phyloP scores from a whole-genome alignment of 1,140 invertebrate species.

The Drosophila quadrilineata region DNA sequence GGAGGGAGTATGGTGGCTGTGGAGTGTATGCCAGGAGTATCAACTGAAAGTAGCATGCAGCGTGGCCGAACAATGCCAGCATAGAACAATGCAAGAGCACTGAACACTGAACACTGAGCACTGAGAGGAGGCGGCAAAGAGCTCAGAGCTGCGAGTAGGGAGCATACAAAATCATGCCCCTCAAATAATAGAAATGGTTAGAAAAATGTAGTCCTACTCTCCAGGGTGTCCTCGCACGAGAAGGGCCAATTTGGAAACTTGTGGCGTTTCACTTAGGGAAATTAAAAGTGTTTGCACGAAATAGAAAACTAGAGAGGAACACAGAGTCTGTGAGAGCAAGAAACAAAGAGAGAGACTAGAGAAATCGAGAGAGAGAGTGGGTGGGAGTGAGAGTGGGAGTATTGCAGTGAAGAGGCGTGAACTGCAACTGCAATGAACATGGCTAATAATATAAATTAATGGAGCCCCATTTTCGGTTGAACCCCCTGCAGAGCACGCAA shows the following conservation, averaged over 20 bases:
- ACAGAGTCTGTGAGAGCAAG: too few species aligned
- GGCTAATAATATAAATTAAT: conserved; percentile 68
- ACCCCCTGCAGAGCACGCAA: conserved; percentile 18
- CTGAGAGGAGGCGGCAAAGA: too few species aligned
- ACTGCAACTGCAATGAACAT: conserved; percentile 29
- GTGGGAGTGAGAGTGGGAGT: background rate
- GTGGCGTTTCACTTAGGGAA: conserved; percentile 74
- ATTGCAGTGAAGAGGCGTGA: conserved; percentile 17
- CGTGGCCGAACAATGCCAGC: conserved; percentile 48
- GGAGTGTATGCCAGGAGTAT: background rate
- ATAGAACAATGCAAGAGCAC: conserved; percentile 52
- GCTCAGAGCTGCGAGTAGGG: background rate
- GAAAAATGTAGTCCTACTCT: conserved; percentile 37
- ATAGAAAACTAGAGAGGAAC: background rate
- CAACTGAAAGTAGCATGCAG: background rate
- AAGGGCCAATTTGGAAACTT: conserved; percentile 70
- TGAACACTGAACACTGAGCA: background rate
- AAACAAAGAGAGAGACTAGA: background rate
- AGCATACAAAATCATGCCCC: conserved; percentile 29
- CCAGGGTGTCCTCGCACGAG: conserved; percentile 42
- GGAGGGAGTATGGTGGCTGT: background rate
- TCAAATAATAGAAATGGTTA: conserved; percentile 48
- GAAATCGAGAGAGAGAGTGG: background rate
- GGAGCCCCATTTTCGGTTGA: conserved; percentile 26
- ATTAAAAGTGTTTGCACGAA: conserved; percentile 60